phyloP scores from a whole-genome alignment of 2,888 invertebrate genomes.

The Napeogenes inachia region DNA sequence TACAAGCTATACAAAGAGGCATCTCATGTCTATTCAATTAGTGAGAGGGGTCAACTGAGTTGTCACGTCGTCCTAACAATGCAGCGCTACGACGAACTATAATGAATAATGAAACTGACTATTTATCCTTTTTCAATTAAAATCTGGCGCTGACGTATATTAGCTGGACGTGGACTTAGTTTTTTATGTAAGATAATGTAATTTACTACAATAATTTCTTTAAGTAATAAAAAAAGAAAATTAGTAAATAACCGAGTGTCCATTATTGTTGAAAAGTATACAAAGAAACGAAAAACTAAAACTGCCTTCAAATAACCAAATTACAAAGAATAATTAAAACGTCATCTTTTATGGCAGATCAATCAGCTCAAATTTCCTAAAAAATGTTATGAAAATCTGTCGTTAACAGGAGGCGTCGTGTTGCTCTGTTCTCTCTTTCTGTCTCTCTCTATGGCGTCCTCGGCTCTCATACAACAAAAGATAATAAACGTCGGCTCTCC shows the following conservation, averaged over 20 bases:
- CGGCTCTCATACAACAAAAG: background rate
- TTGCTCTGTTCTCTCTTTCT: background rate
- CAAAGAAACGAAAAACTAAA: background rate
- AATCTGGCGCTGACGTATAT: background rate
- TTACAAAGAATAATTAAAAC: background rate
- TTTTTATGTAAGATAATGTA: too few species aligned
- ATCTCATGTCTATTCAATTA: slow-evolving; percentile 64
- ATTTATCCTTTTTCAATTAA: background rate
- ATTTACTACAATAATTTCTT: too few species aligned
- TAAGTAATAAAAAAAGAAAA: too few species aligned
- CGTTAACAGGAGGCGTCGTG: background rate
- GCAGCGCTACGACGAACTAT: background rate
- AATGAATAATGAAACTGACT: background rate
- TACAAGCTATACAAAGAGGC: slow-evolving; percentile 54
- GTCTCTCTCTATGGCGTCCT: too few species aligned
- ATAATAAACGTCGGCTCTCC: background rate
- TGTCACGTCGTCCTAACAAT: slow-evolving; percentile 24
- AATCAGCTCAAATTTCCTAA: background rate
- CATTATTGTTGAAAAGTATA: background rate
- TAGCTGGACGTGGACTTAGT: background rate
- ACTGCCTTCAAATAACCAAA: background rate
- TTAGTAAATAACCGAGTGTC: background rate
- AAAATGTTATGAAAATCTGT: slow-evolving; percentile 1
- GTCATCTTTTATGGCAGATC: slow-evolving; percentile 3
- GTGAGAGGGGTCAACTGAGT: slow-evolving; percentile 50